These are phyloP conservation scores for Nemotelus pantherinus DNA, from an alignment of 2,888 invertebrate genomes.

Conservation along the genomic window DNA sequence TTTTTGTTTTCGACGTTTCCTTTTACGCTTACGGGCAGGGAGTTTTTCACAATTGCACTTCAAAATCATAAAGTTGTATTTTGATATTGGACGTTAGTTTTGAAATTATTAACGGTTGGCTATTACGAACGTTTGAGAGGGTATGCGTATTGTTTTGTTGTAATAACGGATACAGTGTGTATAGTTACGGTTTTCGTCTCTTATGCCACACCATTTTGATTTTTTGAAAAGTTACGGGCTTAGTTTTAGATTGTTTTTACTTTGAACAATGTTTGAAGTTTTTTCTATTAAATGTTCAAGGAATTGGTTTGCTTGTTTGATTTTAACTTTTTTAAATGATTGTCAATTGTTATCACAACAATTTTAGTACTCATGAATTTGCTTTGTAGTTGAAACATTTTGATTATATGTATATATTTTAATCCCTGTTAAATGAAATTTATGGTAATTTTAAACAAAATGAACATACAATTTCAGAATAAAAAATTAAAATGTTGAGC, in stretches of 20 bases:
- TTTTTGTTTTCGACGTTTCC: constrained; percentile 32
- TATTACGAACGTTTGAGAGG: too few relatives aligned
- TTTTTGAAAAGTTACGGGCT: background rate
- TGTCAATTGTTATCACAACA: constrained; percentile 32
- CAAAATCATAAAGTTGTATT: constrained; percentile 23
- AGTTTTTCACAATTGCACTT: background rate
- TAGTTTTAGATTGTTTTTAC: background rate
- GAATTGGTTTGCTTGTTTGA: background rate
- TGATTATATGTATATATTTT: background rate
- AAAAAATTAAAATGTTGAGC: background rate
- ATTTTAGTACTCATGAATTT: background rate
- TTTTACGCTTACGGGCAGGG: constrained; percentile 21
- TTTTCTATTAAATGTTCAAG: background rate
- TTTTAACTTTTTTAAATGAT: constrained; percentile 10
- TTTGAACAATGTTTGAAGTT: background rate
- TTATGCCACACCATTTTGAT: constrained; percentile 41
- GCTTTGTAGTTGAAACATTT: background rate
- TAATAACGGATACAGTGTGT: constrained; percentile 11
- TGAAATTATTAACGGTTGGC: background rate
- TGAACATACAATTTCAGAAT: background rate
- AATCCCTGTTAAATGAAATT: too few relatives aligned
- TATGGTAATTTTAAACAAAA: background rate
- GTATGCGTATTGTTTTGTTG: background rate
- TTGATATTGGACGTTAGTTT: background rate
- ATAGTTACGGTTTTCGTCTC: constrained; percentile 28